Percentiles rank a stretch among this genome's conserved stretches.
These are phyloP conservation scores for Odontomachus brunneus DNA, from an alignment of 1,140 invertebrate genomes.

Conservation along the genomic window DNA sequence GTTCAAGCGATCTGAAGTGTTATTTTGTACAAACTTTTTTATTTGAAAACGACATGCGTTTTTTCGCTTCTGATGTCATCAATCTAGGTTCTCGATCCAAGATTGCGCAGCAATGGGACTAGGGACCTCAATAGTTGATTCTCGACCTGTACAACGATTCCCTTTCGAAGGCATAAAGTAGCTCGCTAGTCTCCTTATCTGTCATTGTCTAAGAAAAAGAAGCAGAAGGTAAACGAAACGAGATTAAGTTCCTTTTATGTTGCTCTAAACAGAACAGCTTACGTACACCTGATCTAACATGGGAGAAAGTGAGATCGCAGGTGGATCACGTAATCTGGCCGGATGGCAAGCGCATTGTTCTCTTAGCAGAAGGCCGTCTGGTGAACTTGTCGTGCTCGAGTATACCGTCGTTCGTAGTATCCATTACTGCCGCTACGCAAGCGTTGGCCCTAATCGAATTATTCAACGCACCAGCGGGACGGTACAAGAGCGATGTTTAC, in stretches of 20 bases:
- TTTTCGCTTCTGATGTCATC: too few species aligned
- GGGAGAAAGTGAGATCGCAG: constrained; percentile 98
- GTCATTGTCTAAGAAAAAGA: background rate
- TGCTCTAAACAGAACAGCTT: constrained; percentile 92
- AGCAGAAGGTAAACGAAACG: constrained; percentile 55
- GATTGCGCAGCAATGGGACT: too few species aligned
- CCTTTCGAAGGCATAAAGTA: constrained; percentile 53
- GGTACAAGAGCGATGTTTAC: constrained; percentile 98
- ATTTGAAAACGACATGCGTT: too few species aligned
- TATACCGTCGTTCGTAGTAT: constrained; percentile 98
- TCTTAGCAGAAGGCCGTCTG: constrained; percentile 97
- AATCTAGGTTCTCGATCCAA: too few species aligned
- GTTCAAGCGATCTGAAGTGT: too few species aligned
- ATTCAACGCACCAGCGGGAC: constrained; percentile 96
- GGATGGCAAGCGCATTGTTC: constrained; percentile 95
- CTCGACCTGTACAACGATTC: background rate
- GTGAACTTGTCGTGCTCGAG: constrained; percentile 99
- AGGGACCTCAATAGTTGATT: constrained; percentile 14
- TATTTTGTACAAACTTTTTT: too few species aligned
- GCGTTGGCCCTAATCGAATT: constrained; percentile 98
- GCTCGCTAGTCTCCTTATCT: constrained; percentile 1
- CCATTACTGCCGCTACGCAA: constrained; percentile 97
- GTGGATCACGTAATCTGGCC: constrained; percentile 99
- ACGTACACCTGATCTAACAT: constrained; percentile 96
- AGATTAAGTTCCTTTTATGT: constrained; percentile 71